Conservation (phyloP, 2,113 vertebrate species). For the Hassar affinis region DNA sequence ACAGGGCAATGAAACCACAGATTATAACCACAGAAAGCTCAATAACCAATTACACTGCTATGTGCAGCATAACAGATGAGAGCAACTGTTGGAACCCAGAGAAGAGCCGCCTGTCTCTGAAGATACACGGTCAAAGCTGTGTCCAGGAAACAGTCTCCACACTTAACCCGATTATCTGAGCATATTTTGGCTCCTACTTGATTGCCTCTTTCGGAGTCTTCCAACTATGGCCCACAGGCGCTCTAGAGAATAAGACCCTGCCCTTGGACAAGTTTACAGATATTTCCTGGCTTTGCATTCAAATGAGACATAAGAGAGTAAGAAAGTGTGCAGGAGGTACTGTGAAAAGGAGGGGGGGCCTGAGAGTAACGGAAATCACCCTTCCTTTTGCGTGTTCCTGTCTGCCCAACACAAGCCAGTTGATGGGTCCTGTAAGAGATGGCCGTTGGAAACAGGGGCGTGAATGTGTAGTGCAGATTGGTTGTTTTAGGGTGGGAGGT, state of each 20-base stretch:
- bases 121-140: background rate
- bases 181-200: conserved; percentile 20
- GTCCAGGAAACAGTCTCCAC: conserved; percentile 26
- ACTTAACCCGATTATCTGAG: background rate
- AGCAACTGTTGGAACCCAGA: conserved; percentile 51
- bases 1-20: conserved; percentile 48
- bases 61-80: conserved; percentile 42
- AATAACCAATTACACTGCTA: conserved; percentile 55
- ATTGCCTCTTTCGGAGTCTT: conserved; percentile 24
- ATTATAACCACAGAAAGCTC: conserved; percentile 47
- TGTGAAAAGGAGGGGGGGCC: conserved; percentile 12
- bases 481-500: conserved; percentile 4
- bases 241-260: conserved; percentile 32
- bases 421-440: conserved; percentile 39
- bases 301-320: conserved; percentile 2
- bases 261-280: conserved; percentile 52
- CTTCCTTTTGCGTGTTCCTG: conserved; percentile 54
- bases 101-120: conserved; percentile 31
- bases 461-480: background rate
- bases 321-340: background rate
- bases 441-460: background rate
- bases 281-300: conserved; percentile 55
- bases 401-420: conserved; percentile 23
- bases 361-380: conserved; percentile 27
- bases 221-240: conserved; percentile 18